phyloP scores from a whole-genome alignment of 2,888 invertebrate species.

The Apodemia duryi region DNA sequence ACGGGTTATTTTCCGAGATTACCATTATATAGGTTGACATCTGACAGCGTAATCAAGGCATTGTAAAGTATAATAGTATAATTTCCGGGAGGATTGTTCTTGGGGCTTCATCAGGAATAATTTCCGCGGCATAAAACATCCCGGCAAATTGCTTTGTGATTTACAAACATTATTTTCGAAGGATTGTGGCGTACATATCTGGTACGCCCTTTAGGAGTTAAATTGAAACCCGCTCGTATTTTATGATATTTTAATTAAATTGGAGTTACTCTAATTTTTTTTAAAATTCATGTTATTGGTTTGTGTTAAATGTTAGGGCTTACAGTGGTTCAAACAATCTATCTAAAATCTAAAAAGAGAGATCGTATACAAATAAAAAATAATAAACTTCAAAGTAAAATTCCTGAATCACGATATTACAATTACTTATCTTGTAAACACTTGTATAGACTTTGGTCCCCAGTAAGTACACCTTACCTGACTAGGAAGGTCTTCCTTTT shows the following conservation, averaged over 20 bases:
- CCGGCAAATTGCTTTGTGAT: constrained; percentile 38
- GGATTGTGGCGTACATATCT: not conserved
- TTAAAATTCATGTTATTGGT: no score
- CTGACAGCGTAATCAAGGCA: constrained; percentile 4
- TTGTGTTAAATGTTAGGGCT: no score
- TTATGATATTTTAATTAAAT: not conserved
- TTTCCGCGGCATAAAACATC: constrained; percentile 30
- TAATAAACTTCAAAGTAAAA: no score
- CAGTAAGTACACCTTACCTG: no score
- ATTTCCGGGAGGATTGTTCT: constrained; percentile 28
- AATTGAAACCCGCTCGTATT: not conserved
- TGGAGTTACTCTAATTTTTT: no score
- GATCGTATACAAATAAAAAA: no score
- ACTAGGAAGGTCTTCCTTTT: no score
- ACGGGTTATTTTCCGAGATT: constrained; percentile 2
- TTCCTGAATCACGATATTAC: no score
- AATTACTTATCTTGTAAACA: no score
- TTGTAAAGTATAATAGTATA: constrained; percentile 17
- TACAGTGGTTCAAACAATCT: no score
- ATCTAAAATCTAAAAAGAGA: no score
- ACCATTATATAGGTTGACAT: constrained; percentile 2
- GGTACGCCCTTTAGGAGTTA: not conserved
- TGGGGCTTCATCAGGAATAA: constrained; percentile 27
- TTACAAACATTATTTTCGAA: constrained; percentile 19
- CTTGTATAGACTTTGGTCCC: no score